Evolutionary conservation across 2,113 vertebrate genomes (phyloP).

Genomic region (Bos taurus): DNA sequence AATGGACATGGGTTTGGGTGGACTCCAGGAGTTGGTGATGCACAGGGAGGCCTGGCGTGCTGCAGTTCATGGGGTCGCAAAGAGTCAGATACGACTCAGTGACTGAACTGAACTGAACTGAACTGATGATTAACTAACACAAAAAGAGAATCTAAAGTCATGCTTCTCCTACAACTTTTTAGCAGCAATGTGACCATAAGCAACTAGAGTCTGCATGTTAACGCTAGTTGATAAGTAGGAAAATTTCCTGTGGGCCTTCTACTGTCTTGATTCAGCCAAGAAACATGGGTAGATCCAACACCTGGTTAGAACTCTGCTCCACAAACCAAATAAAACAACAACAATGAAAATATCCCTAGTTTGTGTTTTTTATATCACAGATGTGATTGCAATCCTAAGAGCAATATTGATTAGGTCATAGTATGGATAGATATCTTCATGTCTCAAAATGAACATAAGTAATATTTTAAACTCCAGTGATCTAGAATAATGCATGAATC

Average conservation of each 20-base stretch:
- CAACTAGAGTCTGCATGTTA: neutral
- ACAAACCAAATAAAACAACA: neutral
- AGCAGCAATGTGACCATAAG: neutral
- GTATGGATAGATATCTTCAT: neutral
- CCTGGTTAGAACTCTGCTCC: neutral
- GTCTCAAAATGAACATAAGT: neutral
- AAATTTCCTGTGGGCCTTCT: neutral
- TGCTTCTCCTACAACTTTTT: neutral
- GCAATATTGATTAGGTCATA: neutral
- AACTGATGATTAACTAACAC: neutral
- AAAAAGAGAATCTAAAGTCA: neutral
- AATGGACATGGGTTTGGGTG: no score
- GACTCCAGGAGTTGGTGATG: fast-evolving
- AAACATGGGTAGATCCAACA: neutral
- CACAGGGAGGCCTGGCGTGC: fast-evolving
- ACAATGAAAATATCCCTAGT: neutral
- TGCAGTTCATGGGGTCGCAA: fast-evolving
- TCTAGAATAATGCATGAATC: neutral
- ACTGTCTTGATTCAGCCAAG: neutral
- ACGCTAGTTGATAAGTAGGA: neutral
- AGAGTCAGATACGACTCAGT: fast-evolving
- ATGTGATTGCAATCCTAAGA: neutral
- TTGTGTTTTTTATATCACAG: neutral
- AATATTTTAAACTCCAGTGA: neutral
- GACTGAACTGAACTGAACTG: no score